Conservation (phyloP, 1,140 invertebrate genomes). For the Lamellibrachia luymesi region DNA sequence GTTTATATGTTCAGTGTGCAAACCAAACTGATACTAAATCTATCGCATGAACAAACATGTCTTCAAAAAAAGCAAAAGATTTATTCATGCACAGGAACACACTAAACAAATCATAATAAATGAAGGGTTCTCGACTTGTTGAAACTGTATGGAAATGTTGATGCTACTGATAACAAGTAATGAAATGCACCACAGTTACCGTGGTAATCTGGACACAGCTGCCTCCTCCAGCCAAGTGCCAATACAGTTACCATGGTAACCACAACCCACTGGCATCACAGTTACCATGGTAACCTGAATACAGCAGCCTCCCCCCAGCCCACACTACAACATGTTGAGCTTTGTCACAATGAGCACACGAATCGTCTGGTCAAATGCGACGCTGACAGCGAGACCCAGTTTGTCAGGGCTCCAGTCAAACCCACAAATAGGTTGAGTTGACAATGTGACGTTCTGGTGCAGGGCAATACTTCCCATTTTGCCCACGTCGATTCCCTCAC, state of each 20-base stretch:
- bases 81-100: background rate
- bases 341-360: slow-evolving; percentile 86
- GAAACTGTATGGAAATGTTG: background rate
- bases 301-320: background rate
- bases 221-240: no score
- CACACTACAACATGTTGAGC: slow-evolving; percentile 56
- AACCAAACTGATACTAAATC: background rate
- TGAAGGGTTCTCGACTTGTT: background rate
- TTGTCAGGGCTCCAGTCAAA: slow-evolving; percentile 93
- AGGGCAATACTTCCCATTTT: slow-evolving; percentile 73
- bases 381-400: slow-evolving; percentile 80
- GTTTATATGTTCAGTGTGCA: background rate
- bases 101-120: background rate
- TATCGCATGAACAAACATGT: background rate
- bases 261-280: background rate
- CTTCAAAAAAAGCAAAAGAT: background rate
- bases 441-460: slow-evolving; percentile 77
- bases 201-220: background rate
- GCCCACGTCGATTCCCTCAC: slow-evolving; percentile 71
- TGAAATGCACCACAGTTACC: no score
- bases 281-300: background rate
- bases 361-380: slow-evolving; percentile 89
- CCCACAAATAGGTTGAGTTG: slow-evolving; percentile 83
- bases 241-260: no score
- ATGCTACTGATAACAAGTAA: no score